Conservation (phyloP, 2,888 invertebrate genomes). For the Quadroppia sp. region DNA sequence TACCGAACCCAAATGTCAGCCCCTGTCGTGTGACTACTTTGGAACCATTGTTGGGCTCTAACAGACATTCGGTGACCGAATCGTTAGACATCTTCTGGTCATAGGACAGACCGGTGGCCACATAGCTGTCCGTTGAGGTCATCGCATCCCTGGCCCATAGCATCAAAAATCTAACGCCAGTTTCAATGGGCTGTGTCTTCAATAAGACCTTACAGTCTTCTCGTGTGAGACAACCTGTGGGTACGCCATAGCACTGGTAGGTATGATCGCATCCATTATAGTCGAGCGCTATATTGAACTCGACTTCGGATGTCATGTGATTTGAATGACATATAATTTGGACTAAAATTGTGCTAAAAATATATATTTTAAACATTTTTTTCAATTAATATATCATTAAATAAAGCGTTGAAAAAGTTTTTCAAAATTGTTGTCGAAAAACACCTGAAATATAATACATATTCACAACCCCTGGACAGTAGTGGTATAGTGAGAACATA, state of each 20-base stretch:
- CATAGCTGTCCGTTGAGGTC: background rate
- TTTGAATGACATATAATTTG: too few species aligned
- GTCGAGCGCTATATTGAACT: background rate
- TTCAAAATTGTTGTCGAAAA: too few species aligned
- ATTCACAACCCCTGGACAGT: too few species aligned
- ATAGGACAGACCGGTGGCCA: background rate
- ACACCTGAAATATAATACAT: too few species aligned
- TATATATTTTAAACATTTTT: too few species aligned
- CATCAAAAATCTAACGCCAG: background rate
- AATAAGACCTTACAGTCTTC: background rate
- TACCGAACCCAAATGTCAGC: background rate
- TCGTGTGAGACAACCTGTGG: background rate
- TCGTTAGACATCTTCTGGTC: background rate
- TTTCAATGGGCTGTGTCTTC: background rate
- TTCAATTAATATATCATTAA: too few species aligned
- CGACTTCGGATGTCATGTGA: too few species aligned
- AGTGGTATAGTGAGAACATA: too few species aligned
- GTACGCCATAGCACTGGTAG: background rate
- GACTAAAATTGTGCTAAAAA: too few species aligned
- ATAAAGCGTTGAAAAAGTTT: too few species aligned
- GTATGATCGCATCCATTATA: background rate
- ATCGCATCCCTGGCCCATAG: background rate
- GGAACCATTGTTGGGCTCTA: background rate
- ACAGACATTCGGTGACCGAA: background rate
- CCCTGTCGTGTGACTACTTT: background rate